Evolutionary conservation across 2,113 vertebrate species (phyloP).

Genomic region (Calidris pygmaea): DNA sequence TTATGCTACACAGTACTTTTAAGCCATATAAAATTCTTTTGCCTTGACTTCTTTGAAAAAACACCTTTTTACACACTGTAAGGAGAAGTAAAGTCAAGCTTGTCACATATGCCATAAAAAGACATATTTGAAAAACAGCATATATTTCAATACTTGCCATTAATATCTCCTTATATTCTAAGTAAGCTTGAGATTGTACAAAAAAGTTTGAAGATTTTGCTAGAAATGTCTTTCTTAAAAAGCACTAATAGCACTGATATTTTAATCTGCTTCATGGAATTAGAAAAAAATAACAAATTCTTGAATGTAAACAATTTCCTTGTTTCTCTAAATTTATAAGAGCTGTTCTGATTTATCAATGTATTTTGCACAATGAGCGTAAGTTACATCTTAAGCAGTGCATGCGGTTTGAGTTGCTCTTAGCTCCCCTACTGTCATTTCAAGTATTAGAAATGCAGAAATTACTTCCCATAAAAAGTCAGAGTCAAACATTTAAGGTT

Average conservation of each 20-base stretch:
- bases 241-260: not conserved
- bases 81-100: not conserved
- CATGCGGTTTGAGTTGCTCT: not conserved
- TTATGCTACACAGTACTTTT: not conserved
- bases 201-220: not conserved
- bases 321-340: not conserved
- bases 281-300: not conserved
- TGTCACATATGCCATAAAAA: not conserved
- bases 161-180: not conserved
- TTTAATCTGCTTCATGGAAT: not conserved
- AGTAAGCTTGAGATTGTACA: not conserved
- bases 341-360: not conserved
- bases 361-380: not conserved
- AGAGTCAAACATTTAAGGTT: not conserved
- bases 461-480: not conserved
- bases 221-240: not conserved
- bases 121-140: not conserved
- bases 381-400: not conserved
- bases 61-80: not conserved
- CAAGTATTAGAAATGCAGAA: not conserved
- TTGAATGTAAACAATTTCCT: not conserved
- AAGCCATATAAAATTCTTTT: not conserved
- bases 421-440: not conserved
- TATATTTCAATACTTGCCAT: not conserved
- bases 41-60: not conserved